Conservation (phyloP, 2,797 vertebrate genomes). For the Muscicapa striata region DNA sequence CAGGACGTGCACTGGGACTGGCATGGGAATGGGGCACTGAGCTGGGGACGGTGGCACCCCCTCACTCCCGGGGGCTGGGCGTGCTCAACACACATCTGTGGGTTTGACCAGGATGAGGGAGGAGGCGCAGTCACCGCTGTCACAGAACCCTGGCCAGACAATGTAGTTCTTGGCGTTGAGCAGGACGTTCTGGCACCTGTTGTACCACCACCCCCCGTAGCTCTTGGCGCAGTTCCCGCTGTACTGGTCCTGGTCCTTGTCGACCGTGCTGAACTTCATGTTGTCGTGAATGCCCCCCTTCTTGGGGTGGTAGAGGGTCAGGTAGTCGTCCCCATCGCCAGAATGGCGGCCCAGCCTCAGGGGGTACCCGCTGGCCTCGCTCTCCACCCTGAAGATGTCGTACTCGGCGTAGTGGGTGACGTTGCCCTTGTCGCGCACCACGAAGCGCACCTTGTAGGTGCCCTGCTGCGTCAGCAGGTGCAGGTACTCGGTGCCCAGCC, state of each 20-base stretch:
- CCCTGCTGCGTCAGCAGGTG: conserved; percentile 64
- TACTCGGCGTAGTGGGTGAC: conserved; percentile 55
- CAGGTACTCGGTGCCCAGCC: conserved; percentile 74
- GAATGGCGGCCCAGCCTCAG: conserved; percentile 60
- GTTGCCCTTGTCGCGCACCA: conserved; percentile 28
- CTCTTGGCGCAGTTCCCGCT: conserved; percentile 43
- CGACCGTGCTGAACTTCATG: conserved; percentile 68
- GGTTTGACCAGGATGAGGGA: conserved; percentile 65
- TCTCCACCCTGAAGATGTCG: conserved; percentile 68
- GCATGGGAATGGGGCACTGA: not conserved
- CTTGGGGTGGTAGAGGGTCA: conserved; percentile 48
- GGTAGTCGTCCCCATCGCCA: conserved; percentile 38
- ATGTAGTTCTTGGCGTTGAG: conserved; percentile 49
- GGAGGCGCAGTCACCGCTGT: not conserved
- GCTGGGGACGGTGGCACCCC: not conserved
- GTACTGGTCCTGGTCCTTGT: conserved; percentile 71
- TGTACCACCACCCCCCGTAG: conserved; percentile 60
- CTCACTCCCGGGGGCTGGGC: not conserved
- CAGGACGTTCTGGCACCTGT: conserved; percentile 40
- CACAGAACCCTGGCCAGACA: conserved; percentile 31
- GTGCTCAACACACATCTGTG: conserved; percentile 24
- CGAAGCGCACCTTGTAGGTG: conserved; percentile 69
- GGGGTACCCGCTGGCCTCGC: conserved; percentile 44
- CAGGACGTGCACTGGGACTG: not conserved
- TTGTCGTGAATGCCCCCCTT: conserved; percentile 63